Base-by-base conservation (phyloP, 2,113 vertebrate species). In the Coturnix japonica region DNA sequence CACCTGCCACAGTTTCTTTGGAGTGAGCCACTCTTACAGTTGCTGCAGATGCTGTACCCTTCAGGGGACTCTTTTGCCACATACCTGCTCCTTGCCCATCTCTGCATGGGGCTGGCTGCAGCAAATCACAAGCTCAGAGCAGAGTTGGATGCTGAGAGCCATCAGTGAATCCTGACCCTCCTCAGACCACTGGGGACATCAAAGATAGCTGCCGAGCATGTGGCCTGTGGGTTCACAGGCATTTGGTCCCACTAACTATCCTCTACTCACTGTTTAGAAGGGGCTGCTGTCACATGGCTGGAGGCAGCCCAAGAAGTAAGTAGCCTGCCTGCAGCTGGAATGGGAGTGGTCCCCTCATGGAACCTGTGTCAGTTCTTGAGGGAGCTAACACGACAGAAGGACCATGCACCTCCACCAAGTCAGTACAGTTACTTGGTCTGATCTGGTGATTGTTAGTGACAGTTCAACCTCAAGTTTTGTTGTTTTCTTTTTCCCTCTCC, bases 401-500 rank as follows among this genome's bases (percentile, higher is more conserved):
- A 49, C 57, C 54, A 20, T 28, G 49, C 21, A 37, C 49, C 77
- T 74, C 60, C 63, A 51, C 64, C 82, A 15, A 12, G 54, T 49
- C 65, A 72, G 56, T 82, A 57, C 33, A 69, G 81, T 73, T 33
- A 28, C 75, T 90, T 85, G 54, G 49, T 70, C 67, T 23, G 30
- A 91, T 87, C 87, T 71, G 71, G 80, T 94, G 85, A 39, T 90
- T 60, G 74, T 79, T 65, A 81, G 51, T 77, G 89, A 81, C 82
- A 71, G 72, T 81, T 59, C 47, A 86, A 87, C 23, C 6, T 2
- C 76, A 76, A 91, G 47, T 59, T 90, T 94, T 61, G 90, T 15
- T 11, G 73, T 70, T 90, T 30, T 51, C 14, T 39, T 25, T 16
- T 26, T 18, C 8, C 25, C 15, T 17, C 16, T 17, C 23, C 10